Evolutionary conservation across 2,113 vertebrate genomes (phyloP), one percentile per base, ranked within the genome.

Genomic region (Numenius arquata): DNA sequence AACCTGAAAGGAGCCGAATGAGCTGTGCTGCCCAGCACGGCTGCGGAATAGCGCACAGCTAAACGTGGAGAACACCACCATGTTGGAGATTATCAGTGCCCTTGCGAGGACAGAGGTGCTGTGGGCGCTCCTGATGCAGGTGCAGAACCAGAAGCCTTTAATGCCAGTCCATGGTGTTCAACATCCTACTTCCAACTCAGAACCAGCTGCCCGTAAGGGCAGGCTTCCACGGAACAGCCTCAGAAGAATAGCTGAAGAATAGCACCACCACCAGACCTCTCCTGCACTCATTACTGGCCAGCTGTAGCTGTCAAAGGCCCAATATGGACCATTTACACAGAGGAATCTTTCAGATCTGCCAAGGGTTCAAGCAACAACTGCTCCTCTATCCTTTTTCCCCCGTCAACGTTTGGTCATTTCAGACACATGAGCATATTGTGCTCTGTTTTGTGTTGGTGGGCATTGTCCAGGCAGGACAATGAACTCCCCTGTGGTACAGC

Each of bases 21-120:
- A 91, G 68, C 79, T 53, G 40, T 38, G 78, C 67, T 85, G 55
- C 45, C 56, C 18, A 1, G 71, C 67, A 63, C 0, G 1, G 8
- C 34, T 7, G 32, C 1, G 0, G 40, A 32, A 21, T 58, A 38
- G 34, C 2, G 0, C 11, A 26, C 6, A 23, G 71, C 67, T 36
- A 10, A 22, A 53, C 14, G 5, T 0, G 1, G 75, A 61, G n/a
- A 45, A 9, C 58, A 22, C 25, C 30, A 4, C 15, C 50, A 1
- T 2, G 4, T 2, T 1, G 5, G 56, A 3, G 23, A 8, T 1
- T 26, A 4, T 3, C 26, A 14, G 26, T 15, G 27, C 32, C 66
- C 43, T 55, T 5, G 8, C 0, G 3, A 75, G 70, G 61, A 38
- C 32, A 30, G 77, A 74, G 43, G 26, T 36, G 50, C 75, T 40